These are phyloP conservation scores for Chironomus tentans DNA, from an alignment of 2,888 invertebrate species.

Conservation along the genomic window DNA sequence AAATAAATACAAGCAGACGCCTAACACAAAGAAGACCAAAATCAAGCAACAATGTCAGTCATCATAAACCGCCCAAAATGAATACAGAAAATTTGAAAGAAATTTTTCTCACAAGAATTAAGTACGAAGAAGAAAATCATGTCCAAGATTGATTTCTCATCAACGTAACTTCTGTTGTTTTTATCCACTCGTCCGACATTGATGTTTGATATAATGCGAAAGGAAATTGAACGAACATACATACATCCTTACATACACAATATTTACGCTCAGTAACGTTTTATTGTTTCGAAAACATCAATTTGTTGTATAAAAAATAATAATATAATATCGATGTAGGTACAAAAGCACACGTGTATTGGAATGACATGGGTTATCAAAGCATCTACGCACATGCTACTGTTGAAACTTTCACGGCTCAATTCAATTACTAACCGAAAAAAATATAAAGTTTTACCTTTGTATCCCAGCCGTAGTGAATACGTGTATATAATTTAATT, in stretches of 20 bases:
- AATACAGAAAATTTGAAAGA: no score
- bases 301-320: not conserved
- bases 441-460: no score
- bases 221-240: no score
- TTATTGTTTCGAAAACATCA: not conserved
- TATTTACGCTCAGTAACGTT: not conserved
- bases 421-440: not conserved
- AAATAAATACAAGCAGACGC: no score
- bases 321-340: not conserved
- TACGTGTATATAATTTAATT: not conserved
- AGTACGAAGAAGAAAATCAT: not conserved
- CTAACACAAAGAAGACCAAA: no score
- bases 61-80: no score
- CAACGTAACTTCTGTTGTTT: not conserved
- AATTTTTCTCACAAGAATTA: not conserved
- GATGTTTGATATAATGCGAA: not conserved
- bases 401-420: not conserved
- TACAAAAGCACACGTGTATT: not conserved
- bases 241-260: no score
- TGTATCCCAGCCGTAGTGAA: not conserved
- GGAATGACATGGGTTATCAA: not conserved
- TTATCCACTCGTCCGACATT: not conserved
- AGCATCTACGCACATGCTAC: not conserved
- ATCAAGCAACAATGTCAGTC: no score
- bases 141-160: constrained; percentile 24